Evolutionary conservation across 23 tunicate species (phyloP).

Genomic region (Botrylloides violaceus): DNA sequence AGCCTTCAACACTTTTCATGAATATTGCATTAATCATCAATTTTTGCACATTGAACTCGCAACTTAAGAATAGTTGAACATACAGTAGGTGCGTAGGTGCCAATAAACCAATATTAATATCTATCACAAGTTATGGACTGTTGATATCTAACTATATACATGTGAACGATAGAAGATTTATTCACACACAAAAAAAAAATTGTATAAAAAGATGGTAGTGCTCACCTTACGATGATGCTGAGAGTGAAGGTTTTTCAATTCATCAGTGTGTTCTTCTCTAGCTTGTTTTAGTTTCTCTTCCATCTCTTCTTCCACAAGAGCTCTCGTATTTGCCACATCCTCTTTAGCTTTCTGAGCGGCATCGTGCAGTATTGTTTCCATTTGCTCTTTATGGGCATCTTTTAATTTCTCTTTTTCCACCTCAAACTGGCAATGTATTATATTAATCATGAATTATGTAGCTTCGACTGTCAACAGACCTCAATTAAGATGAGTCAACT

Average conservation of each 20-base stretch:
- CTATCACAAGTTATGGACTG: too few relatives aligned
- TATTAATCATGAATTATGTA: background rate
- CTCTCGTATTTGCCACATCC: background rate
- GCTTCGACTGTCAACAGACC: too few relatives aligned
- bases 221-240: constrained; percentile 82
- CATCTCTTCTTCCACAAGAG: background rate
- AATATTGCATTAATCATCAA: background rate
- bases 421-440: background rate
- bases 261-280: constrained; percentile 62
- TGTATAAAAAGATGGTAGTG: too few relatives aligned
- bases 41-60: too few relatives aligned
- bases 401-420: background rate
- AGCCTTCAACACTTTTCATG: background rate
- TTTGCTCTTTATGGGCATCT: background rate
- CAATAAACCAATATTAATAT: too few relatives aligned
- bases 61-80: too few relatives aligned
- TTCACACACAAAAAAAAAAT: too few relatives aligned
- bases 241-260: constrained; percentile 60
- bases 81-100: too few relatives aligned
- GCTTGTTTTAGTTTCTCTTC: constrained; percentile 14
- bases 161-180: background rate
- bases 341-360: background rate
- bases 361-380: constrained; percentile 15
- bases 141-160: too few relatives aligned
- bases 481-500: too few relatives aligned